Evolutionary conservation across 1,140 invertebrate genomes (phyloP), one percentile per base, ranked within the genome.

Genomic region (Drosophila mojavensis): DNA sequence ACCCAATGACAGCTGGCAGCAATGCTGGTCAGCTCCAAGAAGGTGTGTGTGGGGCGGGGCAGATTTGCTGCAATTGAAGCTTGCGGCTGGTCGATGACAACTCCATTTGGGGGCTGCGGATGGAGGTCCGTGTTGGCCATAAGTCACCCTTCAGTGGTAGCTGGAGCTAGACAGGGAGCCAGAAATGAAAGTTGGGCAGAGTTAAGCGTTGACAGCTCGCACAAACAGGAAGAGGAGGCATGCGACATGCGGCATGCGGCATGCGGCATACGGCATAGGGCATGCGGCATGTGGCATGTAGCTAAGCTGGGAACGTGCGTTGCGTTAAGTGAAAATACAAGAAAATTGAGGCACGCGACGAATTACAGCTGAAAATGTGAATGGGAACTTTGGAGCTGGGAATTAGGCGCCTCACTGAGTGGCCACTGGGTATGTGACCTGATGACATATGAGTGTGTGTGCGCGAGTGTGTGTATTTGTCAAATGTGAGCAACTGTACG

Each of bases 401-500:
- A 70, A 75, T 75, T 70, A 75, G 67, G 72, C 72, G 72, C 67
- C 72, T 64, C 50, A 67, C 67, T 79, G 75, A 75, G 68, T 85
- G 78, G 66, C 70, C 70, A 55, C 60, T 67, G 69, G 47, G 36
- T 71, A 33, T 64, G 61, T 64, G 54, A 55, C 30, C 53, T 39
- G 28, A 55, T 55, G 53, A 39, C 36, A 13, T 43, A 45, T 41
- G 45, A 24, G 41, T 62, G 33, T 33, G 54, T 59, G 20, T 47
- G 30, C 17, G 17, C 28, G 48, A 26, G 47, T 60, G 30, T 47
- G 53, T 58, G 47, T 65, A 47, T 71, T 64, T 50, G 55, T 73
- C 70, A 79, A 86, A 86, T 81, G 81, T 85, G 82, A 82, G 75
- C 76, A 81, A 85, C 70, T 86, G 82, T 79, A 88, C 71, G 82